A percentile compares a stretch with the other conserved stretches of the same genome.
Conservation (phyloP, 1,140 invertebrate species). For the Drosophila ananassae region DNA sequence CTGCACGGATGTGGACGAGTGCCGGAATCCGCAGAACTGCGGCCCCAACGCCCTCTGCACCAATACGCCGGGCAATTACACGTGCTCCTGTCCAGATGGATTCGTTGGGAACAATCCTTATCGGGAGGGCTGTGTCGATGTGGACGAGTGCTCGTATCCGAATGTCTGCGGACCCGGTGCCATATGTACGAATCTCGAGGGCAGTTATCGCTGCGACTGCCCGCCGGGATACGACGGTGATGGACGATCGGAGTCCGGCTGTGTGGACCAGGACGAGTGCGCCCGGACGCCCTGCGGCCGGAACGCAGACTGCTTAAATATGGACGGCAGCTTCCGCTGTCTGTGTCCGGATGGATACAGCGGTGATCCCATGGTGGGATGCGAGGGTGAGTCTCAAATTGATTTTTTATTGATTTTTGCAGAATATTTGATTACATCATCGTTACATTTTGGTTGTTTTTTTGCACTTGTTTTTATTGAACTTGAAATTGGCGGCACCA, state of each 20-base stretch:
- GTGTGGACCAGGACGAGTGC: conserved; percentile 89
- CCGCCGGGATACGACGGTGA: conserved; percentile 91
- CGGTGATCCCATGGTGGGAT: conserved; percentile 89
- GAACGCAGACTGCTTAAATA: conserved; percentile 89
- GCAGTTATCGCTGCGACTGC: conserved; percentile 92
- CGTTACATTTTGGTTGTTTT: conserved; percentile 52
- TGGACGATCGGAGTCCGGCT: conserved; percentile 87
- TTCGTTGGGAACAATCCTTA: conserved; percentile 93
- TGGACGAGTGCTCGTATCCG: conserved; percentile 91
- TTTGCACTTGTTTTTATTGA: conserved; percentile 53
- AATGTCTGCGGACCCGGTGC: conserved; percentile 91
- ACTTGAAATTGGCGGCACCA: conserved; percentile 52
- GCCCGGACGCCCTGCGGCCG: conserved; percentile 88
- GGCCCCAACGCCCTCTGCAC: conserved; percentile 91
- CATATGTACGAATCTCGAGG: conserved; percentile 91
- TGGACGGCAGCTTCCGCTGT: conserved; percentile 90
- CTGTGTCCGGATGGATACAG: conserved; percentile 90
- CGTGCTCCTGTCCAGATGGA: conserved; percentile 92
- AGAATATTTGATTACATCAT: neutral
- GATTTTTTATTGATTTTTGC: conserved; percentile 25
- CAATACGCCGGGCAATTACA: conserved; percentile 95
- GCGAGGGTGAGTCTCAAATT: conserved; percentile 86
- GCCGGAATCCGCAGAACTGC: conserved; percentile 90
- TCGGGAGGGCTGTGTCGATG: conserved; percentile 90
- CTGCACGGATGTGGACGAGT: conserved; percentile 95